Percentiles rank a stretch among this genome's conserved stretches.
Conservation (phyloP, 2,888 invertebrate genomes). For the Venusia cambrica region DNA sequence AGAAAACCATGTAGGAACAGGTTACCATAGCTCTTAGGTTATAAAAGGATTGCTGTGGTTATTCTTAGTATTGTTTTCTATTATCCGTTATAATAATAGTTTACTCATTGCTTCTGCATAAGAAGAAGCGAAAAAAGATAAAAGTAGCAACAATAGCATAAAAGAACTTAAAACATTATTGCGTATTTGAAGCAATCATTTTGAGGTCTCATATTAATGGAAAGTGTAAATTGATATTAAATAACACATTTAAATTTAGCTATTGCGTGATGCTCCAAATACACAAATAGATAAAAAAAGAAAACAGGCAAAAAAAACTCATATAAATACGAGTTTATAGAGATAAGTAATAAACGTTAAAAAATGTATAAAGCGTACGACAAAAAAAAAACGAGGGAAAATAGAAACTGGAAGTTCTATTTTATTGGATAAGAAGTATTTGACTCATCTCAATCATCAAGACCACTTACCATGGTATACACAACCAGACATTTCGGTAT, state of each 20-base stretch:
- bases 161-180: constrained; percentile 29
- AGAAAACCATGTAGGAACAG: too few species aligned
- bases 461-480: too few species aligned
- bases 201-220: too few species aligned
- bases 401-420: too few species aligned
- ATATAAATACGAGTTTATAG: too few species aligned
- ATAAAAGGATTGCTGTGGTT: constrained; percentile 74
- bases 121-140: constrained; percentile 56
- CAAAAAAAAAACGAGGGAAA: constrained; percentile 27
- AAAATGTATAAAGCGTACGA: constrained; percentile 30
- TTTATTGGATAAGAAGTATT: too few species aligned
- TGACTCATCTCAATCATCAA: too few species aligned
- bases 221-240: too few species aligned
- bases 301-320: too few species aligned
- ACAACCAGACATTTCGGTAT: too few species aligned
- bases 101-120: constrained; percentile 77
- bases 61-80: constrained; percentile 27
- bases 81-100: constrained; percentile 25
- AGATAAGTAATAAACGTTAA: too few species aligned
- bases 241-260: not conserved
- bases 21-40: constrained; percentile 44
- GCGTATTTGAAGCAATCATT: constrained; percentile 13
- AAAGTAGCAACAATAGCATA: constrained; percentile 26
- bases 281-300: constrained; percentile 12
- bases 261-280: constrained; percentile 4